Base-by-base conservation (phyloP, 2,888 invertebrate species). In the Lithodes maja region DNA sequence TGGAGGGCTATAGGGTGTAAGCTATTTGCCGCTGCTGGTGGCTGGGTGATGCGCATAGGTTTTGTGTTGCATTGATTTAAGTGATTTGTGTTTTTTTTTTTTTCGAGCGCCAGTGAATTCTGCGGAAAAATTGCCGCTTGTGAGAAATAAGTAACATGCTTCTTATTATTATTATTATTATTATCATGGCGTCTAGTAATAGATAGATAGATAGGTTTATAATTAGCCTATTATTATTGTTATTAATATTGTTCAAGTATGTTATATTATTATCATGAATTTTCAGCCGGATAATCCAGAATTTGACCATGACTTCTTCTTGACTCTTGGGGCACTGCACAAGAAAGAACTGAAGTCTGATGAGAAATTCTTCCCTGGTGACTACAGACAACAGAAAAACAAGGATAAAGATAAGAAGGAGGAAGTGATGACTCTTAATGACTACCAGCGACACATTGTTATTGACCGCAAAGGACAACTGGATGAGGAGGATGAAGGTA, bases 231-330 rank as follows among this genome's bases (percentile, higher is more conserved):
- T n/a, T 81, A 81, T 7, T 9, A 53, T 15, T 54, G 2, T 81
- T 81, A 2, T 61, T 55, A 55, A 55, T 17, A 17, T 68, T 61
- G 1, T 9, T 55, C 2, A 12, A 5, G 0, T 33, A 49, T n/a
- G 49, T 7, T 17, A 1, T 7, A 17, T 61, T 12, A 61, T 82
- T 33, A 82, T 33, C n/a, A 3, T 49, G n/a, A 2, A 49, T 71
- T 89, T 86, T 89, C 85, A 89, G 89, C 85, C 89, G 33, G 82
- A 85, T 52, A 89, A 89, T 53, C 89, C 89, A 33, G 85, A 82
- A 77, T 89, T 89, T 77, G 85, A 89, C 82, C 68, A 55, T 15
- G 89, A 85, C 53, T 89, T 89, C 69, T 52, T 89, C 9, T 7
- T 68, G 5, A 55, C 89, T 15, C 33, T 89, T 74, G 85, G 89